phyloP scores from a whole-genome alignment of 2,888 invertebrate genomes.

The Pristionchus maxplancki region DNA sequence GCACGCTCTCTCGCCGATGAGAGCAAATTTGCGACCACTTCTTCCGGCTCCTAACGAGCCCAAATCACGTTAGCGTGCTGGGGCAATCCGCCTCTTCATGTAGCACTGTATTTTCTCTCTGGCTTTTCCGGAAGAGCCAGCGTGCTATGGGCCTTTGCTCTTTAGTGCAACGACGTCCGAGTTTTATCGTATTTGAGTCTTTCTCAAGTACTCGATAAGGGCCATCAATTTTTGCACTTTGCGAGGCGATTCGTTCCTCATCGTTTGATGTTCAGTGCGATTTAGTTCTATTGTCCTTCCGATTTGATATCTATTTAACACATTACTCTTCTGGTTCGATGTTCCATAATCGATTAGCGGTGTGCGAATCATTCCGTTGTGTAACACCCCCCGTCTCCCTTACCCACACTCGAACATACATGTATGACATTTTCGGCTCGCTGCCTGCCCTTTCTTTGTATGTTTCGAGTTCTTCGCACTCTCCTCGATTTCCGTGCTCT shows the following conservation, averaged over 20 bases:
- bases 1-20: background rate
- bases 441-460: constrained; percentile 27
- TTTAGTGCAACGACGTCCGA: too few species aligned
- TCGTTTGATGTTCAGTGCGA: background rate
- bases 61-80: background rate
- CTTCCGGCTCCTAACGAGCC: background rate
- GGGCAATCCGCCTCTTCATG: too few species aligned
- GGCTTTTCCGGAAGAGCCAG: too few species aligned
- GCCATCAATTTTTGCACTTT: too few species aligned
- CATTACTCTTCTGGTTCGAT: background rate
- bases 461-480: background rate
- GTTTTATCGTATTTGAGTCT: too few species aligned
- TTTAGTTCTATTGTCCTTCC: background rate
- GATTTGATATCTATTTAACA: background rate
- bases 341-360: background rate
- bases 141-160: too few species aligned
- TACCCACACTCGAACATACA: too few species aligned
- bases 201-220: too few species aligned
- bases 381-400: background rate
- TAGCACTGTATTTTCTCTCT: too few species aligned
- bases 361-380: background rate
- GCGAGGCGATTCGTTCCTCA: too few species aligned
- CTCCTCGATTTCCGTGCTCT: constrained; percentile 1
- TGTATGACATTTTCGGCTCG: background rate
- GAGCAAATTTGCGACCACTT: background rate